Conservation (phyloP, 2,888 invertebrate genomes). For the Listrodromus nycthemerus region DNA sequence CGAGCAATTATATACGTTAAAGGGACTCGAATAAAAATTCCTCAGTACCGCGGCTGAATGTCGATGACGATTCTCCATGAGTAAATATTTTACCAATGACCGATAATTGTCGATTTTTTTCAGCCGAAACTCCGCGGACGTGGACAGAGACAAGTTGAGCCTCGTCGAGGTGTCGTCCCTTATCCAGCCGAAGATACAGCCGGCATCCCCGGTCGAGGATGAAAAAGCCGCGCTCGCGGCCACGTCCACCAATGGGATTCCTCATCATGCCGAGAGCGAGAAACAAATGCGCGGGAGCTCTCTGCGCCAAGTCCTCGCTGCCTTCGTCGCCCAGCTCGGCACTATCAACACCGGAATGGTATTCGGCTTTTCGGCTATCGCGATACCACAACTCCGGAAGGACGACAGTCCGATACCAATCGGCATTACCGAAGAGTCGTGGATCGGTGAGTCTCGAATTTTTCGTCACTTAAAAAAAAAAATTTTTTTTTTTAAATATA, state of each 20-base stretch:
- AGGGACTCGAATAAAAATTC: background rate
- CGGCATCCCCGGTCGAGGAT: constrained; percentile 52
- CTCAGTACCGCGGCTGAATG: background rate
- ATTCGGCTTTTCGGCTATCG: constrained; percentile 89
- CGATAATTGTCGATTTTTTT: constrained; percentile 26
- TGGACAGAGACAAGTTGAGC: constrained; percentile 72
- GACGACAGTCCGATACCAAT: constrained; percentile 86
- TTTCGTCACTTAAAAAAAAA: constrained; percentile 65
- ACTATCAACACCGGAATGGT: constrained; percentile 90
- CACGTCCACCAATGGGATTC: constrained; percentile 65
- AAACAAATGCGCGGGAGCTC: constrained; percentile 76
- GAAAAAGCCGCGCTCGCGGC: constrained; percentile 71
- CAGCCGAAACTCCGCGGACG: constrained; percentile 72
- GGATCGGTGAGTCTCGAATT: constrained; percentile 87
- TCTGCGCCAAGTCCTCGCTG: constrained; percentile 86
- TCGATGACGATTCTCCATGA: background rate
- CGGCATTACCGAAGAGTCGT: constrained; percentile 86
- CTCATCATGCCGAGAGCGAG: constrained; percentile 66
- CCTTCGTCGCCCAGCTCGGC: constrained; percentile 88
- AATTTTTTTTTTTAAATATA: background rate
- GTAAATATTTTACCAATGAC: too few relatives aligned
- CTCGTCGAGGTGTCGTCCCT: constrained; percentile 50
- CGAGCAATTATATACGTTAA: background rate
- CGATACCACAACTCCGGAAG: constrained; percentile 87
- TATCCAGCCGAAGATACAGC: constrained; percentile 56